Percentiles rank a stretch among this genome's conserved stretches.
Conservation (phyloP, 2,888 invertebrate genomes). For the Kryphioiulus occultus region DNA sequence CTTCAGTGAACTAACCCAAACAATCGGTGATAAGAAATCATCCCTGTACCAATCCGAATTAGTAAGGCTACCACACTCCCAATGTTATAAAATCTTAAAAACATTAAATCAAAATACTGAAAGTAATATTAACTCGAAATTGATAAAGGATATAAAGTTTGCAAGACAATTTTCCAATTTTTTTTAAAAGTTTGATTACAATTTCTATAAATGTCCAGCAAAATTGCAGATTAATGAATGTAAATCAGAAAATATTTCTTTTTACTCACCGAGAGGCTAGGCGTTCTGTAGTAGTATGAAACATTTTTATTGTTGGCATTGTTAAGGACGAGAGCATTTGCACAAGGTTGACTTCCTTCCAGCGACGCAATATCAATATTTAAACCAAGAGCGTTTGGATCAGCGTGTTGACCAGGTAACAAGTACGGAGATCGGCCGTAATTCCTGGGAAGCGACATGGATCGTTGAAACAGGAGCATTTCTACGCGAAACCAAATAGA, state of each 20-base stretch:
- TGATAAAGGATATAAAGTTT: background rate
- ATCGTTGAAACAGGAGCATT: conserved; percentile 61
- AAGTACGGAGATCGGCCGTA: conserved; percentile 57
- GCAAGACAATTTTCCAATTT: too few species aligned
- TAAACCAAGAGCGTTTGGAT: conserved; percentile 33
- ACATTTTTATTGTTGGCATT: conserved; percentile 49
- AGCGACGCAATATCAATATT: conserved; percentile 14
- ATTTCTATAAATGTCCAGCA: background rate
- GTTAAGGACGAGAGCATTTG: conserved; percentile 51
- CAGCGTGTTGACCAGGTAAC: conserved; percentile 41
- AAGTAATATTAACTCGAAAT: background rate
- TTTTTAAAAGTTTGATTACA: background rate
- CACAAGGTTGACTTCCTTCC: conserved; percentile 52
- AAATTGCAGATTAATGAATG: background rate
- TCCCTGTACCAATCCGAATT: background rate
- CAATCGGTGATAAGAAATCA: background rate
- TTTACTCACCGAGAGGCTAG: conserved; percentile 53
- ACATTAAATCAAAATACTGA: background rate
- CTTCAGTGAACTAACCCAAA: background rate
- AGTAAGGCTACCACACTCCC: background rate
- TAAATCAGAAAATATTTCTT: background rate
- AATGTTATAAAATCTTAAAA: background rate
- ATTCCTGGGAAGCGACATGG: conserved; percentile 64
- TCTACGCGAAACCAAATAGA: conserved; percentile 45
- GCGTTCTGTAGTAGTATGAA: conserved; percentile 54